These are phyloP conservation scores for Bombus huntii DNA, from an alignment of 1,140 invertebrate genomes.

Conservation along the genomic window DNA sequence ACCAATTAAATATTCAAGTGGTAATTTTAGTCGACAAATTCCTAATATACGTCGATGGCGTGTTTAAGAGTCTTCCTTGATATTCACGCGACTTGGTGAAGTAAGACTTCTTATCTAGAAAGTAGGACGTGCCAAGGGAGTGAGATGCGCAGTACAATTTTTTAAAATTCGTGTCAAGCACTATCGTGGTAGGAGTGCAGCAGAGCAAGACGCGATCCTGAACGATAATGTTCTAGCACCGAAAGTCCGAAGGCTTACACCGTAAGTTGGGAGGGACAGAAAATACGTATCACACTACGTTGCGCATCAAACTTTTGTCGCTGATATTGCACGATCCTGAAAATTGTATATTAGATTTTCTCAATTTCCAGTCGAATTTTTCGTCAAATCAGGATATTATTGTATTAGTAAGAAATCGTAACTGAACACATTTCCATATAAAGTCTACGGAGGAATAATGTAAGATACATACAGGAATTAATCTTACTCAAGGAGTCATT, in stretches of 20 bases:
- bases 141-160: slow-evolving; percentile 43
- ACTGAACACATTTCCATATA: too few species aligned
- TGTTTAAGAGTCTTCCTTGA: slow-evolving; percentile 31
- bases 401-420: too few species aligned
- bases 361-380: neutral
- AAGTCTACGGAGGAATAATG: too few species aligned
- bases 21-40: slow-evolving; percentile 19
- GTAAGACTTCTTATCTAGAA: slow-evolving; percentile 36
- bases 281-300: neutral
- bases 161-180: slow-evolving; percentile 54
- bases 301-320: slow-evolving; percentile 11
- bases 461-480: too few species aligned
- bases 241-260: slow-evolving; percentile 24
- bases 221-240: slow-evolving; percentile 45
- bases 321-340: neutral
- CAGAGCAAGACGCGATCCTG: slow-evolving; percentile 38
- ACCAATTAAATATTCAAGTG: slow-evolving; percentile 21
- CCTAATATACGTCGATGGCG: slow-evolving; percentile 26
- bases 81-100: slow-evolving; percentile 31
- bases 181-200: slow-evolving; percentile 31
- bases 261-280: slow-evolving; percentile 6
- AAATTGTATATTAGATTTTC: slow-evolving; percentile 14
- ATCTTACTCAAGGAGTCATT: too few species aligned
- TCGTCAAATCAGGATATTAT: neutral
- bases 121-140: slow-evolving; percentile 41